Base-by-base conservation (phyloP, 2,113 vertebrate species). In the Diadophis punctatus region DNA sequence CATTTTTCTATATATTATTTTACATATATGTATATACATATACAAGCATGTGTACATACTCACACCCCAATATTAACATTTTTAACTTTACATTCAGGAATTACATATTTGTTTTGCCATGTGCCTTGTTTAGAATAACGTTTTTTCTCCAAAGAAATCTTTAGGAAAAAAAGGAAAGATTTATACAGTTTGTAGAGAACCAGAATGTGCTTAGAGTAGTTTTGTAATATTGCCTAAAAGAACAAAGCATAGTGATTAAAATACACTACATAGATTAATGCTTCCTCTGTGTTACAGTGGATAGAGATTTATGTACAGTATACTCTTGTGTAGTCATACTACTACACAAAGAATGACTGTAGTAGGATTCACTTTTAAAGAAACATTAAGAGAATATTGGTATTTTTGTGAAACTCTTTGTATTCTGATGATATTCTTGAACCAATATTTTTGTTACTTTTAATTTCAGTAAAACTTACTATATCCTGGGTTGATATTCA, bases 401-500 rank as follows among this genome's bases (percentile, higher is more conserved):
- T 91, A 20, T 53, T 16, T 88, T 51, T 88, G 25, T 74, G 49
- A 63, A 48, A 89, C n/a, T 58, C 55, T 68, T 55, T 89, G 34
- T 84, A 90, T 91, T 91, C 23, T 51, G 85, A 87, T 58, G 39
- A 56, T 39, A 91, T 60, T 60, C 90, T 87, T 48, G 43, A 94
- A 56, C 20, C 20, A 0, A 1, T 25, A 0, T 49, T 39, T 89
- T 94, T 58, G 0, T 86, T 90, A 93, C 94, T 34, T 93, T 63
- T 11, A 51, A 58, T 94, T 95, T 3, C 96, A 99, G 99, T 99
- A 58, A 99, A 99, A 96, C 98, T 99, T 88, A 94, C 98, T 48
- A 97, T 99, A 96, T 98, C 99, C 49, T 99, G 99, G 99, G 98
- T 98, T 1, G 99, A 99, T 90, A 97, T 99, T 90, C 98, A 97